Evolutionary conservation across 2,888 invertebrate species (phyloP).

Genomic region (Clistopyga incitator): DNA sequence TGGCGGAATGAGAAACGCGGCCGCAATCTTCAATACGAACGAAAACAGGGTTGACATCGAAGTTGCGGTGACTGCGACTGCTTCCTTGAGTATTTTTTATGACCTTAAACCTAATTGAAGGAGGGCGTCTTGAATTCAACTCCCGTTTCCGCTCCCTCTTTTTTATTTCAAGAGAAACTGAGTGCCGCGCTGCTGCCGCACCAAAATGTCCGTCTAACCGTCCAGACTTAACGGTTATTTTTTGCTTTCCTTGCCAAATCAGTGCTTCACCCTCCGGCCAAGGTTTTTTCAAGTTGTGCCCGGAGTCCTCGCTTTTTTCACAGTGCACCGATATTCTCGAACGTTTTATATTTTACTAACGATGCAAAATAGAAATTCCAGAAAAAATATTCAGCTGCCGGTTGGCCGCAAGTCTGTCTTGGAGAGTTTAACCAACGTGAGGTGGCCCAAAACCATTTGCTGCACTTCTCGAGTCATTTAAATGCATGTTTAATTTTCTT

Average conservation of each 20-base stretch:
- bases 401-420: not conserved
- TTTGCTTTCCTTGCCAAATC: conserved; percentile 58
- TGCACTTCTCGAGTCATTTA: conserved; percentile 39
- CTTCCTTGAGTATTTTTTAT: conserved; percentile 70
- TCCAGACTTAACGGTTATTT: conserved; percentile 34
- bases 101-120: conserved; percentile 78
- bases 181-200: not conserved
- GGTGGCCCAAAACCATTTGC: conserved; percentile 26
- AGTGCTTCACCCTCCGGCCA: conserved; percentile 33
- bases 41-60: conserved; percentile 29
- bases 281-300: conserved; percentile 57
- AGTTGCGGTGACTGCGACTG: conserved; percentile 33
- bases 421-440: conserved; percentile 14
- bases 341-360: conserved; percentile 60
- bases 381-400: conserved; percentile 18
- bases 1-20: conserved; percentile 64
- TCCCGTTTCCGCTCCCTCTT: conserved; percentile 34
- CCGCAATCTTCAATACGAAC: conserved; percentile 43
- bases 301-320: conserved; percentile 21
- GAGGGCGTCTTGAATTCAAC: conserved; percentile 61
- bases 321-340: conserved; percentile 47
- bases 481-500: conserved; percentile 65
- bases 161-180: not conserved
- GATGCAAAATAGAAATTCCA: conserved; percentile 32
- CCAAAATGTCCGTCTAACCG: not conserved